Base-by-base conservation (phyloP, 92 coral and sea anemone genomes). In the Scolanthus callimorphus region DNA sequence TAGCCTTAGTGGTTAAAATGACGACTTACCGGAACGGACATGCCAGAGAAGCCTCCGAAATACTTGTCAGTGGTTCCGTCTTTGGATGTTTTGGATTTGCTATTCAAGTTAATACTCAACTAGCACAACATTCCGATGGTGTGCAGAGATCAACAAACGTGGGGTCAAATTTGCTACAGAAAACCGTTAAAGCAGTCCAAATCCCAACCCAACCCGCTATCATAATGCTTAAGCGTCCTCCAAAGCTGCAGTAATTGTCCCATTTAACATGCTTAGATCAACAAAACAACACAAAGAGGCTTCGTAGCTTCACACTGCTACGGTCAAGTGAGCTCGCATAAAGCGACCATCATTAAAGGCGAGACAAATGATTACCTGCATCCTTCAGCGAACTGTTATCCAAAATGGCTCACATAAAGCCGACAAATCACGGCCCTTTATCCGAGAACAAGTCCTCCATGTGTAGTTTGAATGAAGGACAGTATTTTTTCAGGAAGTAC, bases 11-110 rank as follows among this genome's bases (percentile, higher is more conserved):
- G 23, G 64, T 55, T 41, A 21, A 57, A 55, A 55, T 59, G 39
- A 46, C 46, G 56, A 68, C 85, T 71, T 78, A 78, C 85, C 79
- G 73, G 55, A 23, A 71, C 85, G 74, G 61, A 52, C 78, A 78
- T 70, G 50, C 67, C 79, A 62, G 63, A 39, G 55, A 43, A 34
- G 23, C 65, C 65, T 60, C 17, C 4, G 23, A 21, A 46, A 46
- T 68, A 44, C 65, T 43, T 68, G n/a, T 41, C 26, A 30, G 45
- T 27, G 29, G 48, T 41, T 47, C 53, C 11, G 51, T 31, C 23
- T 55, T 19, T 27, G 6, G 21, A 19, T 20, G 34, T 27, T 52
- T 39, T 26, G 4, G 2, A 28, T 52, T 21, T 31, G 24, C 2
- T 31, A 25, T 27, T 50, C 27, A 27, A 49, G 41, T 28, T 51